These are phyloP conservation scores for Mallotus villosus DNA, from an alignment of 2,797 vertebrate species.

Conservation along the genomic window DNA sequence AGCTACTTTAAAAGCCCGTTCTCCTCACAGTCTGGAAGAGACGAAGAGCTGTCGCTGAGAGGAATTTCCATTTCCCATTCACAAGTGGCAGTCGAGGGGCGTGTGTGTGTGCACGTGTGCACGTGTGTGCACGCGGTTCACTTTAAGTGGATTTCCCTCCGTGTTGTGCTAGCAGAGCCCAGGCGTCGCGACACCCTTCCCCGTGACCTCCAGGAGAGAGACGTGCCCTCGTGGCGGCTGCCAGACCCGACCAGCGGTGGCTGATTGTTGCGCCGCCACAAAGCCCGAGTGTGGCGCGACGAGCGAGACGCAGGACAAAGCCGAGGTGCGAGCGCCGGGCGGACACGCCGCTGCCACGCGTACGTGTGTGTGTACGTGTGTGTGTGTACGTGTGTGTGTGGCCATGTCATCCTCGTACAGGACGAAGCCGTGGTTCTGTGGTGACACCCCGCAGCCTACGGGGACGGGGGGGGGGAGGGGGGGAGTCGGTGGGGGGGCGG, in stretches of 20 bases:
- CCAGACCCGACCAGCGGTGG: conserved; percentile 40
- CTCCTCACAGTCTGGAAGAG: conserved; percentile 33
- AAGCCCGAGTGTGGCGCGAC: conserved; percentile 45
- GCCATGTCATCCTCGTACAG: too few relatives aligned
- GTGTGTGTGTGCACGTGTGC: too few relatives aligned
- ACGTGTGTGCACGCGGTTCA: conserved; percentile 40
- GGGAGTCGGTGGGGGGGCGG: background rate
- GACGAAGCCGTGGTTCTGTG: too few relatives aligned
- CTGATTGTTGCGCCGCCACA: conserved; percentile 47
- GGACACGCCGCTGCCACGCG: too few relatives aligned
- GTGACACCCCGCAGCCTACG: background rate
- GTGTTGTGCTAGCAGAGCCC: conserved; percentile 57
- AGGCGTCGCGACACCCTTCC: conserved; percentile 65
- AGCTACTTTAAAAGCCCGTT: conserved; percentile 10
- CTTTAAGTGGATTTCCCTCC: conserved; percentile 74
- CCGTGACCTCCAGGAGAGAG: conserved; percentile 64
- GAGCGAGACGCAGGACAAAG: background rate
- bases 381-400: background rate
- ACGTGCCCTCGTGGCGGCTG: conserved; percentile 48
- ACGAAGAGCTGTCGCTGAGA: conserved; percentile 46
- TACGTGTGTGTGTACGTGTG: conserved; percentile 37
- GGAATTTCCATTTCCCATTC: conserved; percentile 55
- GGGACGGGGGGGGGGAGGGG: background rate
- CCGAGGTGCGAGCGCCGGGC: too few relatives aligned
- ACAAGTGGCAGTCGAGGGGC: conserved; percentile 51